Base-by-base conservation (phyloP, 2,113 vertebrate species). In the Notiomystis cincta region DNA sequence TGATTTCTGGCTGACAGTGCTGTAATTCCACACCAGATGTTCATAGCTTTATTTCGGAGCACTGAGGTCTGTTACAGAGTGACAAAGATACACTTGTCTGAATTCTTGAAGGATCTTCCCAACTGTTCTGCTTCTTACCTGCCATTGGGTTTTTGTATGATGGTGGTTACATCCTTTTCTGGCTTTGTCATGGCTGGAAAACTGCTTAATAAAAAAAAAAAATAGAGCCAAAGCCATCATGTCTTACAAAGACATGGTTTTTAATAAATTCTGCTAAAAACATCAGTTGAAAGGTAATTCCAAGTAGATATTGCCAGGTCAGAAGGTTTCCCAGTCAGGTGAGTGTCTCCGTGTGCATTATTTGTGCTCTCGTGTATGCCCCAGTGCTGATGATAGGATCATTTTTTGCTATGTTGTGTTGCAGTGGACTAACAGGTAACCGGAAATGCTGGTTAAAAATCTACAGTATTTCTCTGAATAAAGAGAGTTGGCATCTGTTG, bases 401-500 rank as follows among this genome's bases (percentile, higher is more conserved):
- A 6, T 21, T 60, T 72, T 91, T 54, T 81, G 82, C 89, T 95
- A 89, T 75, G 67, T 95, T 89, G 53, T 66, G 51, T 67, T 77
- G 82, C 53, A 89, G 93, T 58, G 58, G 67, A 89, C 90, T 78
- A 37, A 56, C 69, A 77, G 88, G 83, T 87, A 87, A 85, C 58
- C 65, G 78, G 90, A 61, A 92, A 47, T 62, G 30, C 56, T 51
- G 31, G 25, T 60, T 44, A 44, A 92, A 73, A 50, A 54, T 87
- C 42, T 44, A 4, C 4, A 37, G 2, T 66, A 25, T 90, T 93
- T 87, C 76, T 82, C 65, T 17, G 70, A 56, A 25, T 82, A n/a
- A 70, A 93, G 97, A 53, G 71, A 78, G 83, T 51, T 87, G 96
- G 11, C 76, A 53, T 87, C 85, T 92, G 1, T 53, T 91, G 95